These are phyloP conservation scores for Clamator glandarius DNA, from an alignment of 2,797 vertebrate genomes.

Conservation along the genomic window DNA sequence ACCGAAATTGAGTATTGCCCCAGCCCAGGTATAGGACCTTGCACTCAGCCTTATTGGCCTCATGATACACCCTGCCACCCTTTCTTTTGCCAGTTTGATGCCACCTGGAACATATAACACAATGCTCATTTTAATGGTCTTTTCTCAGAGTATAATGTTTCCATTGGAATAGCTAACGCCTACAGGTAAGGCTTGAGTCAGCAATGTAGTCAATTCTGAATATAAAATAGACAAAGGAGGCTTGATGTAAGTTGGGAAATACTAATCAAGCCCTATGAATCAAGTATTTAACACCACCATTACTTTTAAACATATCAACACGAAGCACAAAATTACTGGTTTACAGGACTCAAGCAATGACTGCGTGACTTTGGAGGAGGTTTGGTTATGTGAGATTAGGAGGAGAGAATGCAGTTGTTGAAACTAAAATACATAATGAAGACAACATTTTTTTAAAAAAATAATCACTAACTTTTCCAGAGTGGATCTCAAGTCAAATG, in stretches of 20 bases:
- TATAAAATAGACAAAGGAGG: conserved; percentile 31
- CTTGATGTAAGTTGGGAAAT: conserved; percentile 49
- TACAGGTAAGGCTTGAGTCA: conserved; percentile 49
- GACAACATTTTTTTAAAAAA: neutral
- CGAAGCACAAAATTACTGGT: conserved; percentile 30
- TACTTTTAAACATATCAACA: conserved; percentile 47
- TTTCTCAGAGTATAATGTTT: conserved; percentile 10
- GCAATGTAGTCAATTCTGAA: conserved; percentile 38
- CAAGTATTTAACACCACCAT: conserved; percentile 28
- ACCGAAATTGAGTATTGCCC: too few relatives aligned
- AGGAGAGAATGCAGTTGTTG: conserved; percentile 6
- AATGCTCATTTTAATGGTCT: neutral
- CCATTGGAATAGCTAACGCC: conserved; percentile 14
- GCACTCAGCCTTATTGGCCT: too few relatives aligned
- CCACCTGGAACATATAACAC: neutral
- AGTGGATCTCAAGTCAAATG: neutral
- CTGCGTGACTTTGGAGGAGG: conserved; percentile 36
- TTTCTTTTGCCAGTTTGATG: neutral
- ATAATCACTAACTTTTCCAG: neutral
- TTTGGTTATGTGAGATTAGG: neutral
- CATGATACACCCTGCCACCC: neutral
- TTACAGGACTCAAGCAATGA: conserved; percentile 5
- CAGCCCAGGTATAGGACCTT: too few relatives aligned
- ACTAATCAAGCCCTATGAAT: conserved; percentile 44
- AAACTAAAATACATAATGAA: conserved; percentile 14